phyloP scores from a whole-genome alignment of 2,888 invertebrate species.

The Harpalus rubripes region DNA sequence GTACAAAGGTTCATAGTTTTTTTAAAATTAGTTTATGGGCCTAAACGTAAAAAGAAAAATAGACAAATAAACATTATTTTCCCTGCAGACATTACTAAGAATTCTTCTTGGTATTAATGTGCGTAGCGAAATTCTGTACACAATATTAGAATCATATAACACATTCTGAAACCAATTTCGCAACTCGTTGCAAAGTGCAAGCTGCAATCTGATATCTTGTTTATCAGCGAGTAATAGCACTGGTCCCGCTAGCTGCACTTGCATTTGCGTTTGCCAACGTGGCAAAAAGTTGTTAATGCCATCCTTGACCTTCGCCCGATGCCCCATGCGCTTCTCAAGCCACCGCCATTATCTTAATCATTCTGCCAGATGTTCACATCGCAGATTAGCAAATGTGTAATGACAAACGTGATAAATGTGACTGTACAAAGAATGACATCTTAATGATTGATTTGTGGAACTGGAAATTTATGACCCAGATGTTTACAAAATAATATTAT shows the following conservation, averaged over 20 bases:
- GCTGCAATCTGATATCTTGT: conserved; percentile 41
- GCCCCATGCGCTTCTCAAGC: conserved; percentile 23
- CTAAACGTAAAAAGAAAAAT: too few relatives aligned
- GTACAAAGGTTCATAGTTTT: too few relatives aligned
- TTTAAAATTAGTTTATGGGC: too few relatives aligned
- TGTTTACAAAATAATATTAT: not conserved
- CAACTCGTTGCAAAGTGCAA: conserved; percentile 6
- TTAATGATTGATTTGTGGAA: not conserved
- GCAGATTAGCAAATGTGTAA: conserved; percentile 28
- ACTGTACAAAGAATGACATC: not conserved
- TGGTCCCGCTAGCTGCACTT: conserved; percentile 34
- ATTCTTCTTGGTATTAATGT: not conserved
- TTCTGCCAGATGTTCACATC: conserved; percentile 34
- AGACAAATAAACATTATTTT: not conserved
- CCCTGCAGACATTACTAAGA: not conserved
- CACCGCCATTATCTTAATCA: conserved; percentile 51
- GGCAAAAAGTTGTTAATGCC: conserved; percentile 40
- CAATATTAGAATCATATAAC: not conserved
- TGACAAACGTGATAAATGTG: not conserved
- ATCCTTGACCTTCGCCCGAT: conserved; percentile 47
- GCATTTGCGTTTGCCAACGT: conserved; percentile 39
- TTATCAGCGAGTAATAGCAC: conserved; percentile 13
- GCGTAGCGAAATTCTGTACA: not conserved
- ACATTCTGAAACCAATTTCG: conserved; percentile 26
- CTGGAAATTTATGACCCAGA: not conserved